These are phyloP conservation scores for Acridotheres tristis DNA, from an alignment of 2,797 vertebrate genomes.

Conservation along the genomic window DNA sequence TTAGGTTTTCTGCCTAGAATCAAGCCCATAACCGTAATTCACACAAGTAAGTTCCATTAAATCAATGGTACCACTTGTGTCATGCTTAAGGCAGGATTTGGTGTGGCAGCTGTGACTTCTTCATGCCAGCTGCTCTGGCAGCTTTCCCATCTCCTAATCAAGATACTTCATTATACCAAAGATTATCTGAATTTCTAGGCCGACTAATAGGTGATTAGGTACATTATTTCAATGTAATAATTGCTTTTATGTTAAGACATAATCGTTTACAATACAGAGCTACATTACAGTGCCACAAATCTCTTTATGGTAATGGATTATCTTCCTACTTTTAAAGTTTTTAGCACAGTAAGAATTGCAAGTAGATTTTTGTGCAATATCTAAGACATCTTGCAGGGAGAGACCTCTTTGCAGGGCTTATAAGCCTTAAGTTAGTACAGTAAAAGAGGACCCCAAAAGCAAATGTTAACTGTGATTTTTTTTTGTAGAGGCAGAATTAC, in stretches of 20 bases:
- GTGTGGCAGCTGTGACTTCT: slow-evolving; percentile 58
- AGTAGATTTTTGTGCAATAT: background rate
- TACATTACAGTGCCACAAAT: slow-evolving; percentile 18
- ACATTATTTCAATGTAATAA: slow-evolving; percentile 46
- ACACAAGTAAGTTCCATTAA: slow-evolving; percentile 10
- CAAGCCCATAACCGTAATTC: background rate
- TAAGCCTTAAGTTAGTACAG: background rate
- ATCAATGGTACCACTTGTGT: background rate
- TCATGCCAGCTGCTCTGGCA: slow-evolving; percentile 15
- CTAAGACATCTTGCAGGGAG: background rate
- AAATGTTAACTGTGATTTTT: background rate
- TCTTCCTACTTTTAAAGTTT: slow-evolving; percentile 45
- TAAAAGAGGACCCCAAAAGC: background rate
- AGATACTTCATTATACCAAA: slow-evolving; percentile 48
- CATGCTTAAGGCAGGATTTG: background rate
- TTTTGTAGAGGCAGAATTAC: background rate
- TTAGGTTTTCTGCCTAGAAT: slow-evolving; percentile 43
- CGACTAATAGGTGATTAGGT: slow-evolving; percentile 1
- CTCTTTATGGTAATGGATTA: slow-evolving; percentile 15
- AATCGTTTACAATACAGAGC: slow-evolving; percentile 43
- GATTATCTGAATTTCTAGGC: background rate
- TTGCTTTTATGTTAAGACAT: slow-evolving; percentile 55
- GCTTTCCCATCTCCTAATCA: slow-evolving; percentile 52
- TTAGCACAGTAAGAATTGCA: background rate
- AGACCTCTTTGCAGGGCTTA: background rate